These are phyloP conservation scores for Hoplodrina ambigua DNA, from an alignment of 2,888 invertebrate genomes.

Conservation along the genomic window DNA sequence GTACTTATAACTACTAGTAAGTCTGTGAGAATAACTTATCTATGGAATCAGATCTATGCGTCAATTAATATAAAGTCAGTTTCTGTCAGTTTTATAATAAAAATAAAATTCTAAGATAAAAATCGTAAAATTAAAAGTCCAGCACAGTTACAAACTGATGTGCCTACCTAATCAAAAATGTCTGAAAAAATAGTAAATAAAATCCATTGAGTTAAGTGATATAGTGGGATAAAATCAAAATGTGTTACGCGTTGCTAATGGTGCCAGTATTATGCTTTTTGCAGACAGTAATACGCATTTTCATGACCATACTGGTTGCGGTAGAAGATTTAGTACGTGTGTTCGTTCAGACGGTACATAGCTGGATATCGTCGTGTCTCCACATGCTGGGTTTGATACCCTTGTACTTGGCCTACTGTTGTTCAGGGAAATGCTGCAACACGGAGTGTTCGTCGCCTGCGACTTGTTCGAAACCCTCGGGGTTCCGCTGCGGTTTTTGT, in stretches of 20 bases:
- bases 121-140: conserved; percentile 30
- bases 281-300: conserved; percentile 64
- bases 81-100: not conserved
- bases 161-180: conserved; percentile 6
- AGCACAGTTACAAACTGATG: conserved; percentile 8
- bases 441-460: conserved; percentile 4
- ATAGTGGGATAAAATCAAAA: conserved; percentile 18
- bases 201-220: conserved; percentile 1
- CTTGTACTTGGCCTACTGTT: conserved; percentile 60
- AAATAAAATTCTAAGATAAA: conserved; percentile 34
- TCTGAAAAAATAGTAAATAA: conserved; percentile 13
- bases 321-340: conserved; percentile 70
- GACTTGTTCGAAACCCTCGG: not conserved
- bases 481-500: conserved; percentile 51
- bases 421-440: conserved; percentile 59
- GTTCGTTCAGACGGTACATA: conserved; percentile 64
- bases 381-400: conserved; percentile 67
- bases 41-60: not conserved
- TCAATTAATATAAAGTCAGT: conserved; percentile 3
- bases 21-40: not conserved
- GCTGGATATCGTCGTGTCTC: conserved; percentile 62
- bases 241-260: conserved; percentile 58
- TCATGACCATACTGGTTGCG: conserved; percentile 66
- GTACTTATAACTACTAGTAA: no score
- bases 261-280: conserved; percentile 68